Evolutionary conservation across 2,888 invertebrate genomes (phyloP).

Genomic region (Drosophila borealis): DNA sequence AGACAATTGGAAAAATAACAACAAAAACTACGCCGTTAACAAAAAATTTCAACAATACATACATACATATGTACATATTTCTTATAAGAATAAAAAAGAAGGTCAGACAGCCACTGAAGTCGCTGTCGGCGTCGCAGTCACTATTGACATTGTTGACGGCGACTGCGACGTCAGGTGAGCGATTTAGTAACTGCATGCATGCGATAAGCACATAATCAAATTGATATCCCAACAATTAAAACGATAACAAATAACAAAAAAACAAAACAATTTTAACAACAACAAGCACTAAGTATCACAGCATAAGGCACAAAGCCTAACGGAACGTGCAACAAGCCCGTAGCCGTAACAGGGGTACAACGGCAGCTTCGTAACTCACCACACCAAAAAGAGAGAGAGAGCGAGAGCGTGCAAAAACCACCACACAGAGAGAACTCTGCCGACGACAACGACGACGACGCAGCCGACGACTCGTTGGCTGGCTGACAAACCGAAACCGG

Average conservation of each 20-base stretch:
- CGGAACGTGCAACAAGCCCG: conserved; percentile 62
- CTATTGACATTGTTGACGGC: conserved; percentile 3
- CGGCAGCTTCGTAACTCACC: conserved; percentile 38
- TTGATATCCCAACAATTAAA: conserved; percentile 55
- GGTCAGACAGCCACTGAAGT: conserved; percentile 47
- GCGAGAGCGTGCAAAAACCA: conserved; percentile 20
- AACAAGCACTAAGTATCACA: conserved; percentile 15
- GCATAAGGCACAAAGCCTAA: conserved; percentile 52
- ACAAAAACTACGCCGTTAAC: conserved; percentile 59
- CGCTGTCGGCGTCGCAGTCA: conserved; percentile 27
- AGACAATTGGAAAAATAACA: conserved; percentile 34
- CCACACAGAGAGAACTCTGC: conserved; percentile 33
- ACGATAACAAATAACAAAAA: conserved; percentile 30
- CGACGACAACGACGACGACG: conserved; percentile 33
- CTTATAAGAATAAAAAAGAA: conserved; percentile 58
- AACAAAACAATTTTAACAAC: conserved; percentile 19
- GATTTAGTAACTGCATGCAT: conserved; percentile 51
- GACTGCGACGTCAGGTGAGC: conserved; percentile 41
- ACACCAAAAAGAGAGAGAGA: conserved; percentile 23
- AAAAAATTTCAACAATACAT: conserved; percentile 37
- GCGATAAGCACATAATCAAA: conserved; percentile 53
- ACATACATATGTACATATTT: conserved; percentile 20
- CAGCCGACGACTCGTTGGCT: conserved; percentile 36
- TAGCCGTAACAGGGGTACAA: conserved; percentile 13
- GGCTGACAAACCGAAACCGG: conserved; percentile 79